A percentile compares a stretch with the other conserved stretches of the same genome.
Conservation (phyloP, 2,797 vertebrate genomes). For the Thaleichthys pacificus region DNA sequence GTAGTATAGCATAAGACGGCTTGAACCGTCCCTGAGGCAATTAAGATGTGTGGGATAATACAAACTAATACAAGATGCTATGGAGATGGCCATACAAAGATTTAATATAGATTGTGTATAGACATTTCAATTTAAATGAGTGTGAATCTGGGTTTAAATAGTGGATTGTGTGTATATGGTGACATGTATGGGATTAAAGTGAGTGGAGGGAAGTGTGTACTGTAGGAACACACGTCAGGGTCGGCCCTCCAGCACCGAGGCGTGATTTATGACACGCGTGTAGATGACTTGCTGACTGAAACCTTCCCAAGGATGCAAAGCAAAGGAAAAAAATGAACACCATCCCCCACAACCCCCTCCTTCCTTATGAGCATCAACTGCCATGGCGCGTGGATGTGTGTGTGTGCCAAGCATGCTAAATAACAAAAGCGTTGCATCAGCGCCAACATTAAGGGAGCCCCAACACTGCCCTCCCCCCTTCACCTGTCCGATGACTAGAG, state of each 20-base stretch:
- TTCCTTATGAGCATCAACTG: neutral
- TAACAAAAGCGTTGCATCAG: conserved; percentile 10
- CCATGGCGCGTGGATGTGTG: neutral
- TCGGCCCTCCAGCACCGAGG: conserved; percentile 1
- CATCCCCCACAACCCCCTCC: conserved; percentile 1
- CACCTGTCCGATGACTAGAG: conserved; percentile 17
- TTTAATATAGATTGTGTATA: no score
- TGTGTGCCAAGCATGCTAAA: neutral
- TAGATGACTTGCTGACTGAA: conserved; percentile 55
- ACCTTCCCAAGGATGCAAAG: conserved; percentile 41
- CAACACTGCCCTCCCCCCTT: conserved; percentile 14
- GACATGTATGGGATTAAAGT: neutral
- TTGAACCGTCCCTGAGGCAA: no score
- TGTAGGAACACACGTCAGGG: neutral
- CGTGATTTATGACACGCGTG: conserved; percentile 55
- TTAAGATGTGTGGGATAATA: no score
- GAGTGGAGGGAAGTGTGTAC: neutral
- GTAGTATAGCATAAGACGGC: no score
- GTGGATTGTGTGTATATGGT: conserved; percentile 9
- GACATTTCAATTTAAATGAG: no score
- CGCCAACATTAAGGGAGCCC: neutral
- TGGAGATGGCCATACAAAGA: no score
- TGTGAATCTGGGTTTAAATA: no score
- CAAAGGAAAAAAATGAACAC: conserved; percentile 28
- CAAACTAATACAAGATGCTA: no score